Evolutionary conservation across 2,797 vertebrate genomes (phyloP).

Genomic region (Syngnathus rostellatus): DNA sequence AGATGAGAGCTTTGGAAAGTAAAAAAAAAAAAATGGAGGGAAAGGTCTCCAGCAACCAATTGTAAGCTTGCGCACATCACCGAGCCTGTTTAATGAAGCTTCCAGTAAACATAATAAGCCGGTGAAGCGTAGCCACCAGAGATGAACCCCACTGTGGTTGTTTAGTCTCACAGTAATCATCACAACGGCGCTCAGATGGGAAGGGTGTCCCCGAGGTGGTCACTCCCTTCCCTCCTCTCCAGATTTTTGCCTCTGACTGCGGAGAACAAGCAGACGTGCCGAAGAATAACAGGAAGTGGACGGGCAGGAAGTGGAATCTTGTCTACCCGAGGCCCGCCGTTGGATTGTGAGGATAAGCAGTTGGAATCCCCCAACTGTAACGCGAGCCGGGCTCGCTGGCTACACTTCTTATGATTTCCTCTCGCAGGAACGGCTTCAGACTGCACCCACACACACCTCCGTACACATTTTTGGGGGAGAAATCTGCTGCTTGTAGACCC

Average conservation of each 20-base stretch:
- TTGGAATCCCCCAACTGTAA: constrained; percentile 1
- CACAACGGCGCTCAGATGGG: constrained; percentile 61
- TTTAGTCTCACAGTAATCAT: constrained; percentile 68
- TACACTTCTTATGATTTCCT: constrained; percentile 5
- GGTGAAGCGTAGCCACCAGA: constrained; percentile 50
- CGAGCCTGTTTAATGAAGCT: constrained; percentile 52
- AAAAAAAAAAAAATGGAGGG: constrained; percentile 31
- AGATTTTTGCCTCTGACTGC: constrained; percentile 25
- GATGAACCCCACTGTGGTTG: constrained; percentile 64
- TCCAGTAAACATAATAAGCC: constrained; percentile 60
- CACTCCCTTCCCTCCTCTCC: constrained; percentile 47
- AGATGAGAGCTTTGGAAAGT: constrained; percentile 33
- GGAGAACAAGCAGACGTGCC: constrained; percentile 54
- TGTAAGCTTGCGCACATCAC: constrained; percentile 36
- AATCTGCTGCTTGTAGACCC: background rate
- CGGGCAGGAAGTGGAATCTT: constrained; percentile 71
- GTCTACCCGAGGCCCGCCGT: constrained; percentile 61
- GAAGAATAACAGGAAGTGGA: constrained; percentile 74
- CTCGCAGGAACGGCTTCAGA: background rate
- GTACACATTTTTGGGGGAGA: background rate
- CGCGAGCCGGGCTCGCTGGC: constrained; percentile 1
- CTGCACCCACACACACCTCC: background rate
- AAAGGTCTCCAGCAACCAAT: constrained; percentile 46
- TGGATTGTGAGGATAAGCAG: constrained; percentile 45
- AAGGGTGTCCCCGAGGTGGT: constrained; percentile 60